Conservation (phyloP, 2,888 invertebrate genomes). For the Xestia ashworthii region DNA sequence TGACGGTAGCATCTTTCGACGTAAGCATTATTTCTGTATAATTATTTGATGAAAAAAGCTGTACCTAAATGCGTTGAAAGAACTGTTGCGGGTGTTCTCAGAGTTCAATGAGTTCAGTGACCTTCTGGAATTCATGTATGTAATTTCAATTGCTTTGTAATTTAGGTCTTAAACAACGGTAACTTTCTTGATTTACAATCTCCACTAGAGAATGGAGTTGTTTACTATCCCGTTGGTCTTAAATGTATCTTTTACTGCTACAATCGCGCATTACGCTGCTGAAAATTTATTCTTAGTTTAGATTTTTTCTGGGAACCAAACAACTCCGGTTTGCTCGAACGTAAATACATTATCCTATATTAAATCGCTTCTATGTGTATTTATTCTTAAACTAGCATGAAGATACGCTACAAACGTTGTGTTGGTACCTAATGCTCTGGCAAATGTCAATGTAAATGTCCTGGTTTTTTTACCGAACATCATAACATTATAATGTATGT, state of each 20-base stretch:
- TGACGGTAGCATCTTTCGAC: background rate
- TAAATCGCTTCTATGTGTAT: background rate
- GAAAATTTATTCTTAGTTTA: background rate
- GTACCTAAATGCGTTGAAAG: background rate
- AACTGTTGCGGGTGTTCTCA: background rate
- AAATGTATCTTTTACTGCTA: background rate
- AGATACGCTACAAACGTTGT: background rate
- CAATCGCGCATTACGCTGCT: background rate
- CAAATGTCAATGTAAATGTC: background rate
- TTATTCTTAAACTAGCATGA: background rate
- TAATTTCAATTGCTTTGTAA: background rate
- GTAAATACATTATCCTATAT: background rate
- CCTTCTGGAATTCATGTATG: background rate
- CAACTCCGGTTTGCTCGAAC: background rate
- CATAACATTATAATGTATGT: too few relatives aligned
- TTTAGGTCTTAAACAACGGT: background rate
- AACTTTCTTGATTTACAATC: background rate
- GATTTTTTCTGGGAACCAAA: background rate
- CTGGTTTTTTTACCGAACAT: background rate
- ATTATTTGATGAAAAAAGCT: background rate
- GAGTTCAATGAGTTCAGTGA: background rate
- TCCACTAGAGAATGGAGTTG: background rate
- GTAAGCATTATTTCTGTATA: background rate
- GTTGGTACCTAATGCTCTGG: slow-evolving; percentile 5
- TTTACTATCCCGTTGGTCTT: background rate